Base-by-base conservation (phyloP, 2,888 invertebrate species). In the Drosophila rellima region DNA sequence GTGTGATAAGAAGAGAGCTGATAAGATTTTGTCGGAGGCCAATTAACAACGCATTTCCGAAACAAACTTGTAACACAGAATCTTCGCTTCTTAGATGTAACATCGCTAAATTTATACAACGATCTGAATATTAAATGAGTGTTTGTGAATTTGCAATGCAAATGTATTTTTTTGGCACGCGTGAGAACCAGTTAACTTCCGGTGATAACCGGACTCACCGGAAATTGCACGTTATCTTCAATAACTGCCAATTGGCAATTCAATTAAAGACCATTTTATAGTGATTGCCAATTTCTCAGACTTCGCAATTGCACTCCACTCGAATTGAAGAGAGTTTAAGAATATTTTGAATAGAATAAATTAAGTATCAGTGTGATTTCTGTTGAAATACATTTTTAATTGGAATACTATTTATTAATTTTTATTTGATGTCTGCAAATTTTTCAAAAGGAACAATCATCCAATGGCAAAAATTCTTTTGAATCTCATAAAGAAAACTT, bases 131-230 rank as follows among this genome's bases (percentile, higher is more conserved):
- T 15, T 15, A 3, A 37, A 37, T 15, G 15, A 37, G 37, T 37
- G 15, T 17, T 15, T 42, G 31, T 23, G 37, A 74, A 47, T 40
- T 23, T 13, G 1, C 5, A 20, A 40, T 23, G 42, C 5, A 2
- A 40, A 40, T 23, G 42, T 56, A 48, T 18, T 10, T 57, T 18
- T 10, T 57, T 64, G 74, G 79, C 79, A 68, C 74, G 63, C 63
- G 47, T 64, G 56, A 60, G 79, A 78, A 67, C 42, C 33, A 35
- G 20, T 39, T 44, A 29, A 40, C 77, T 63, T 63, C 75, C 75
- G 75, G 40, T 50, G 47, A 10, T 10, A 48, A 18, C 50, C 35
- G 11, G 42, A 55, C 40, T 17, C 35, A 59, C 37, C 39, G 37
- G 45, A 64, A 65, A 44, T n/a, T 26, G 47, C 37, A 55, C 26